Evolutionary conservation across 1,140 invertebrate species (phyloP), one percentile per base, ranked within the genome.

Genomic region (Conus betulinus): DNA sequence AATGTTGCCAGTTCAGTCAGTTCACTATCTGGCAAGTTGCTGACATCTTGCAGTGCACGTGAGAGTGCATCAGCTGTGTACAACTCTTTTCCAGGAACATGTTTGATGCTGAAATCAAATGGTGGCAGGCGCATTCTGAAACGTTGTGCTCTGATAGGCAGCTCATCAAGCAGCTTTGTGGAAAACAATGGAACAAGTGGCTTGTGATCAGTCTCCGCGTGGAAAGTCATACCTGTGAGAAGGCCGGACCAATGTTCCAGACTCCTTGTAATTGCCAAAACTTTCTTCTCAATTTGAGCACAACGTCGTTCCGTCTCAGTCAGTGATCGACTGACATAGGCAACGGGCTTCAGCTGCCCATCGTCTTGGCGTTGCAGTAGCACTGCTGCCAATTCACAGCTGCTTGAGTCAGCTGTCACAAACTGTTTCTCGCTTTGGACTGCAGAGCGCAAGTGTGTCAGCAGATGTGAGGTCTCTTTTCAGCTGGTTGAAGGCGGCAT

Each of bases 221-320:
- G 39, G 53, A 87, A 87, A 7, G 15, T 20, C 25, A n/a, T 76
- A n/a, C 86, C 86, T 17, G 39, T 51, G 17, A 86, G 57, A 25
- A 63, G 51, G 11, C 39, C 51, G 23, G 95, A 91, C 92, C 96
- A 96, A 85, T 94, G 93, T 67, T 95, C 89, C 67, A 88, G 85
- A 10, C 92, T 93, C 67, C 67, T 5, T 71, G 13, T 71, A 3
- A 71, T n/a, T 20, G 67, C 67, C 67, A 71, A 71, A 71, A 7
- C 67, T 71, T 71, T 7, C 23, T 71, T 71, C 11, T 71, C 67
- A n/a, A 71, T 71, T n/a, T 71, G 67, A n/a, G 67, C 67, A 10
- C 10, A 71, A 20, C 67, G 67, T 0, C 23, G 67, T n/a, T 71
- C 67, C 67, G 67, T 71, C 23, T n/a, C 23, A n/a, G 67, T 71